Conservation (phyloP, 2,888 invertebrate species). For the Perizoma affinitatum region DNA sequence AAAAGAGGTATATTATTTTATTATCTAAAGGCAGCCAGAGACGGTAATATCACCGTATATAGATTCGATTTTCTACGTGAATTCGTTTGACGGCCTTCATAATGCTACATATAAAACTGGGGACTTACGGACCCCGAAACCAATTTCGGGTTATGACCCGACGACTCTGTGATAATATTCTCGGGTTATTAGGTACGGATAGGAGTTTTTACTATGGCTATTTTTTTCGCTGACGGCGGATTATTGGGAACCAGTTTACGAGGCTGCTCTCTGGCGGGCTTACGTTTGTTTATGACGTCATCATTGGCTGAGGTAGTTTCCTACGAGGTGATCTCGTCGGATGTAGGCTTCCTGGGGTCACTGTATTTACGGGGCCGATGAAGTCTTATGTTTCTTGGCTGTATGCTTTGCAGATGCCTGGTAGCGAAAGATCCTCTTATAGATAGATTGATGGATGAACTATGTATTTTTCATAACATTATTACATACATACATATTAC, state of each 20-base stretch:
- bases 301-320: constrained; percentile 47
- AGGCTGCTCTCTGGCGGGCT: constrained; percentile 62
- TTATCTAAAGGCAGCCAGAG: constrained; percentile 80
- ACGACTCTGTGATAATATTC: constrained; percentile 84
- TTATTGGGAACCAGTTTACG: constrained; percentile 80
- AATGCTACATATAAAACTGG: constrained; percentile 85
- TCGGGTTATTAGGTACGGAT: constrained; percentile 84
- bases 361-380: constrained; percentile 13
- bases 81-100: constrained; percentile 85
- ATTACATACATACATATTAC: too few species aligned
- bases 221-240: constrained; percentile 81
- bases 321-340: constrained; percentile 15
- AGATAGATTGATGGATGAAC: too few species aligned
- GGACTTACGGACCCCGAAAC: constrained; percentile 84
- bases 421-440: too few species aligned
- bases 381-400: too few species aligned
- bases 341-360: constrained; percentile 13
- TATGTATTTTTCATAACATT: too few species aligned
- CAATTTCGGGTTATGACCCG: constrained; percentile 85
- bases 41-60: constrained; percentile 83
- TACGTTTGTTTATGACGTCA: constrained; percentile 74
- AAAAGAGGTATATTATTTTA: constrained; percentile 83
- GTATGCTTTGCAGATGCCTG: too few species aligned
- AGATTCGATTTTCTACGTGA: constrained; percentile 86
- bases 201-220: constrained; percentile 84